A percentile compares a stretch with the other conserved stretches of the same genome.
These are phyloP conservation scores for Ernsta delagoae DNA, from an alignment of 2,888 invertebrate species.

Conservation along the genomic window DNA sequence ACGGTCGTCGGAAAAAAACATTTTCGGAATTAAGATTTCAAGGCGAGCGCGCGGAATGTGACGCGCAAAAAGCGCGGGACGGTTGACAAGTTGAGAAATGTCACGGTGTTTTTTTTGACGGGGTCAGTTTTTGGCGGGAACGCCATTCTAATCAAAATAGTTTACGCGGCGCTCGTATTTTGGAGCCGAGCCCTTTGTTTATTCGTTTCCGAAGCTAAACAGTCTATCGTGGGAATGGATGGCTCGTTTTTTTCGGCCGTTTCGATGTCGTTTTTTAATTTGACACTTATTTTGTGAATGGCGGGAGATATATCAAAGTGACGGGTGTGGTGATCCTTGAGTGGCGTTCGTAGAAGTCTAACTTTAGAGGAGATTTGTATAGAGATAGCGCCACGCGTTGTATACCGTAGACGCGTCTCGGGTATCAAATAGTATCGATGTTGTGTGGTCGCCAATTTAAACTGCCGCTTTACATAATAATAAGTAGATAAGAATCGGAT, in stretches of 20 bases:
- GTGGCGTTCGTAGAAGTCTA: constrained; percentile 37
- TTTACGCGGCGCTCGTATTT: constrained; percentile 71
- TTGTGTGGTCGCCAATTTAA: constrained; percentile 19
- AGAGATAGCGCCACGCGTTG: constrained; percentile 32
- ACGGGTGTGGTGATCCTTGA: constrained; percentile 32
- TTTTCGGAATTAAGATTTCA: constrained; percentile 79
- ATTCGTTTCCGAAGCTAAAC: constrained; percentile 44
- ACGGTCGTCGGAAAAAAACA: constrained; percentile 58
- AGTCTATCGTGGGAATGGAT: constrained; percentile 47
- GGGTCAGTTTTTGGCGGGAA: constrained; percentile 71
- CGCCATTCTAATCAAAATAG: constrained; percentile 84
- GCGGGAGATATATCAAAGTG: constrained; percentile 34
- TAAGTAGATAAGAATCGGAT: neutral
- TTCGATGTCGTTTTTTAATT: constrained; percentile 41
- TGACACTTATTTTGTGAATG: constrained; percentile 46
- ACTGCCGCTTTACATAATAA: neutral
- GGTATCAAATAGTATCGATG: too few relatives aligned
- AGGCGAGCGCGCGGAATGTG: constrained; percentile 67
- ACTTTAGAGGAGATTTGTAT: constrained; percentile 33
- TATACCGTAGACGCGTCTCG: constrained; percentile 3
- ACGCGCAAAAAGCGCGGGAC: constrained; percentile 69
- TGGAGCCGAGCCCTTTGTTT: constrained; percentile 51
- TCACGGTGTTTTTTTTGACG: constrained; percentile 60
- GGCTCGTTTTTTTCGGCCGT: constrained; percentile 36
- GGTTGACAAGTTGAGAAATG: constrained; percentile 79